Evolutionary conservation across 1,140 invertebrate genomes (phyloP), one percentile per base, ranked within the genome.

Genomic region (Spodoptera frugiperda): DNA sequence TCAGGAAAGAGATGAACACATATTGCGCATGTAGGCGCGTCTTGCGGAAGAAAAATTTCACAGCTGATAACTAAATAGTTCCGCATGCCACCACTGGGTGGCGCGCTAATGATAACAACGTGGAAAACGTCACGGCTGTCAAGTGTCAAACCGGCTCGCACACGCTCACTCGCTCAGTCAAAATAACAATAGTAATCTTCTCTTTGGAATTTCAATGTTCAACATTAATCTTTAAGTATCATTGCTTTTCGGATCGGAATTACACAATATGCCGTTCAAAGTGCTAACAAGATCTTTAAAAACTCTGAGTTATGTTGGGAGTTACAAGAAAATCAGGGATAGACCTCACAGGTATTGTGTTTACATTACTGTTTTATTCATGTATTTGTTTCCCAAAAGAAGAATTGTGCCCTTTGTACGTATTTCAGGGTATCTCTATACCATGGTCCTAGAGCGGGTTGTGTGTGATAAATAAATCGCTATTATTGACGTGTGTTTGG

Each of bases 1-100:
- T 85, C 85, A 63, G 82, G 82, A 93, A 87, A 90, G 89, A 91
- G 90, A 93, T 87, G 84, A 89, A 88, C 87, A 78, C 84, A 91
- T 89, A 87, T 89, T 88, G 87, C 89, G 89, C 87, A 88, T 88
- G 80, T 74, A 86, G 84, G 81, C 80, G 49, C 80, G 82, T 83
- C 85, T 87, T 86, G 87, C 87, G 81, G 84, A 86, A 81, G 82
- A 87, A 88, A 90, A 87, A 87, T 83, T 75, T 82, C 83, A 91
- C 89, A 92, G 89, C 91, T 92, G 90, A 91, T 91, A 89, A 67
- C 76, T 77, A 70, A 75, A 48, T 65, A 72, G 74, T 79, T 84
- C 67, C 63, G 15, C 30, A 48, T n/a, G 78, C 53, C 17, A 75
- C 82, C 91, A 80, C 70, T 87, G 87, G 72, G 84, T 78, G 87